Evolutionary conservation across 2,888 invertebrate species (phyloP).

Genomic region (Lithosia quadra): DNA sequence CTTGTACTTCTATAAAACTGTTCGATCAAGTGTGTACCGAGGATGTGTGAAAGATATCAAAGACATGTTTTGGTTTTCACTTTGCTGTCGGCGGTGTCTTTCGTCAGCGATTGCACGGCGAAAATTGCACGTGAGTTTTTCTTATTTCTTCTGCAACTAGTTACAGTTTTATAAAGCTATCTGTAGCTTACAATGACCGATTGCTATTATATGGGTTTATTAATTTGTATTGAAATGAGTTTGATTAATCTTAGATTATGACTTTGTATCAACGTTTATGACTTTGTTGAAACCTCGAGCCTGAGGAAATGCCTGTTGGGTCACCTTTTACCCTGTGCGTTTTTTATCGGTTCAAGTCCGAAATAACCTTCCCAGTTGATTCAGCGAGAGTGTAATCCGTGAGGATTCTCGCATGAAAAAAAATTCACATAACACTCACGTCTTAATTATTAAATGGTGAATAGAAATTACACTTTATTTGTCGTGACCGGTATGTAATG

Average conservation of each 20-base stretch:
- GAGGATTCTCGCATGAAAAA: too few species aligned
- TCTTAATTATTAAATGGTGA: neutral
- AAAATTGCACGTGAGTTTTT: slow-evolving; percentile 77
- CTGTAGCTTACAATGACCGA: neutral
- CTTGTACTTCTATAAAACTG: slow-evolving; percentile 43
- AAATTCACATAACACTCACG: too few species aligned
- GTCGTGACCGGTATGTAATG: neutral
- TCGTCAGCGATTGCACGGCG: slow-evolving; percentile 65
- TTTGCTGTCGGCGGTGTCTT: slow-evolving; percentile 61
- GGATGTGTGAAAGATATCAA: slow-evolving; percentile 68
- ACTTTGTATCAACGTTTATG: too few species aligned
- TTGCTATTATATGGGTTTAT: neutral
- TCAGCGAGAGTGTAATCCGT: too few species aligned
- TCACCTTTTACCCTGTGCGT: too few species aligned
- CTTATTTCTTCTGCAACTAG: neutral
- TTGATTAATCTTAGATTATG: too few species aligned
- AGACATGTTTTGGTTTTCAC: slow-evolving; percentile 69
- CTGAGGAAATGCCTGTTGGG: too few species aligned
- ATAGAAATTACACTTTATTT: neutral
- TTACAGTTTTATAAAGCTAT: neutral
- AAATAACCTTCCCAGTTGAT: too few species aligned
- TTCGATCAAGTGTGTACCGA: slow-evolving; percentile 55
- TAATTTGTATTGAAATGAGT: too few species aligned
- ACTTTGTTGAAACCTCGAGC: too few species aligned
- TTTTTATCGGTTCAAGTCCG: too few species aligned